Evolutionary conservation across 1,140 invertebrate species (phyloP).

Genomic region (Hypsibius dujardini): DNA sequence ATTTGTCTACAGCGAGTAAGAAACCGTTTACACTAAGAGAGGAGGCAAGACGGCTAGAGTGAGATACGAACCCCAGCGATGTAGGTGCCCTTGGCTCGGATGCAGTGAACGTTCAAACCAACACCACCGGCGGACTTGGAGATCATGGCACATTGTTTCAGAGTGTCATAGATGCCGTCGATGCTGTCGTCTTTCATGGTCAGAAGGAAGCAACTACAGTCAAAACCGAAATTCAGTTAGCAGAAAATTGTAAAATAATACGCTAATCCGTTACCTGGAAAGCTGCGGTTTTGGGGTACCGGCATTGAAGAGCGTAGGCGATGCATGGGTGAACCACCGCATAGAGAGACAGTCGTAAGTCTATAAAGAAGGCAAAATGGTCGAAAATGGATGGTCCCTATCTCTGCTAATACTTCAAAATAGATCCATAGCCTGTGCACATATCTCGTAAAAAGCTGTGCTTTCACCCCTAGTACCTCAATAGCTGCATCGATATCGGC

Average conservation of each 20-base stretch:
- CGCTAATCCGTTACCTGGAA: conserved; percentile 44
- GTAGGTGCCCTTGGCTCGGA: conserved; percentile 69
- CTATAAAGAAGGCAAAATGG: conserved; percentile 22
- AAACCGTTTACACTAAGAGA: conserved; percentile 8
- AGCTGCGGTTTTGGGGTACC: conserved; percentile 77
- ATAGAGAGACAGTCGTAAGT: conserved; percentile 92
- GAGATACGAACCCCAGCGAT: conserved; percentile 50
- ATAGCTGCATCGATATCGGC: conserved; percentile 80
- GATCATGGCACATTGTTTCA: conserved; percentile 84
- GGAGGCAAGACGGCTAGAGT: background rate
- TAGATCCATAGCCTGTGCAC: background rate
- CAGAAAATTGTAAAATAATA: conserved; percentile 19
- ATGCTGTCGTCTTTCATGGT: conserved; percentile 92
- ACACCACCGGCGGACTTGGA: conserved; percentile 95
- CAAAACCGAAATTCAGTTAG: conserved; percentile 22
- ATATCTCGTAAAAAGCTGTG: background rate
- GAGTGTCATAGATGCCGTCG: conserved; percentile 88
- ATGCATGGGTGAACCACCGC: conserved; percentile 91
- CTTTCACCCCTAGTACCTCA: conserved; percentile 35
- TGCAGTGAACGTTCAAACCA: conserved; percentile 88
- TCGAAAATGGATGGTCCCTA: too few relatives aligned
- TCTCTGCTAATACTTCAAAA: conserved; percentile 13
- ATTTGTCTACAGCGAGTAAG: conserved; percentile 46
- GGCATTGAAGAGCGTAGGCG: conserved; percentile 87
- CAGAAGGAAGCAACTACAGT: conserved; percentile 68